Base-by-base conservation (phyloP, 1,140 invertebrate genomes). In the Bombyx mandarina region DNA sequence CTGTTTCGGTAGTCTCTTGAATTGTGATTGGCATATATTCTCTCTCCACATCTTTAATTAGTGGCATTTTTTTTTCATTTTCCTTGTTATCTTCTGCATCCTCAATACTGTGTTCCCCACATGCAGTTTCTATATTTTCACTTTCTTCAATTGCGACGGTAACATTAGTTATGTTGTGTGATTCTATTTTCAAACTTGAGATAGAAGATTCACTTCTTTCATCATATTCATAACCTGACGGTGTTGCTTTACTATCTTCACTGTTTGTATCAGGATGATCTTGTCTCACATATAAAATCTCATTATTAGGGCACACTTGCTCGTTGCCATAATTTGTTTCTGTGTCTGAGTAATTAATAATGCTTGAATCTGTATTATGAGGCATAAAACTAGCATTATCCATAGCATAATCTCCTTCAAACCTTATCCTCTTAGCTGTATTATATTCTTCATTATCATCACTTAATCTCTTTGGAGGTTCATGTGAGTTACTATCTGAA, bases 151-250 rank as follows among this genome's bases (percentile, higher is more conserved):
- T 73, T 43, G 66, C 65, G 51, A 68, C 54, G 45, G 67, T 63
- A 10, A 76, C 71, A 72, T 73, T 77, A 64, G 75, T 77, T 45
- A 75, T 55, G 66, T 72, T 77, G 4, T 35, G 26, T 45, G 53
- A 75, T 55, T 84, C 81, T 61, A 83, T 81, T 73, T 84, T 85
- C 55, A 84, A 71, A 63, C 84, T 87, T 26, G 79, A 82, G 55
- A 83, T 69, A 48, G 81, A 84, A 54, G 84, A 84, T 53, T 79
- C 73, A 77, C 81, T 86, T 60, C 67, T 73, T 49, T 82, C 82
- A 73, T 87, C 84, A 83, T 82, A 86, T 56, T 87, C 81, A 74
- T 84, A 87, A 56, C 77, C 73, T 51, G 78, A 79, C 44, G 76
- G 62, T 51, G 80, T 87, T 35, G 80, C 80, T 70, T 86, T 83